Evolutionary conservation across 2,888 invertebrate genomes (phyloP).

Genomic region (Ectemnius cavifrons): DNA sequence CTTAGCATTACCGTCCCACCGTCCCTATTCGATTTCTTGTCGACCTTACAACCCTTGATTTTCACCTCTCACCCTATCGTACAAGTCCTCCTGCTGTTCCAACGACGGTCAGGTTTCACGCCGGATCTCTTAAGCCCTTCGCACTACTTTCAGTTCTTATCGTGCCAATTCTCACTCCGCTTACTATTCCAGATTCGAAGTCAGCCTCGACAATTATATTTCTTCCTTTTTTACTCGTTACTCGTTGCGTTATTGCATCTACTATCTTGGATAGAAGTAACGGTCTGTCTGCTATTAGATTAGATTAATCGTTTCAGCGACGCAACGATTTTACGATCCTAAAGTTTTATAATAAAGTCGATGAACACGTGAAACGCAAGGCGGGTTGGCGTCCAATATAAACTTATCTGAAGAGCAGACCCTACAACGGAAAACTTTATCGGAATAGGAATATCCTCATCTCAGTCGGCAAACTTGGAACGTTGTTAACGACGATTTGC

Average conservation of each 20-base stretch:
- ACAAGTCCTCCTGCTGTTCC: neutral
- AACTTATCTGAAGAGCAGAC: slow-evolving; percentile 23
- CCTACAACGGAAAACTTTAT: slow-evolving; percentile 24
- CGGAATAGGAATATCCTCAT: slow-evolving; percentile 27
- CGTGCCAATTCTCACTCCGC: neutral
- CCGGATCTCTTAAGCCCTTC: neutral
- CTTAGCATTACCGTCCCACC: neutral
- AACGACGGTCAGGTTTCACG: neutral
- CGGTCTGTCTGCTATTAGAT: too few relatives aligned
- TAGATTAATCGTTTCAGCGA: too few relatives aligned
- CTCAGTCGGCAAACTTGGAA: slow-evolving; percentile 46
- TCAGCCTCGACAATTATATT: too few relatives aligned
- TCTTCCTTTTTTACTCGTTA: too few relatives aligned
- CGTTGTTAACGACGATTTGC: slow-evolving; percentile 53
- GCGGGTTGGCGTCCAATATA: slow-evolving; percentile 7
- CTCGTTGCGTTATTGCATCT: too few relatives aligned
- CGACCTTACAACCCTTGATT: slow-evolving; percentile 4
- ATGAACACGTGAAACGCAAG: too few relatives aligned
- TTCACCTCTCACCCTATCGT: slow-evolving; percentile 13
- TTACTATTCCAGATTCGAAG: too few relatives aligned
- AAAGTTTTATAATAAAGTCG: slow-evolving; percentile 9
- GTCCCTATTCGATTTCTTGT: neutral
- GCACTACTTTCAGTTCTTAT: neutral
- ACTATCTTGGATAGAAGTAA: too few relatives aligned
- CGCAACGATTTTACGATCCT: too few relatives aligned